A percentile compares a stretch with the other conserved stretches of the same genome.
phyloP scores from a whole-genome alignment of 2,797 vertebrate genomes.

The Scyliorhinus canicula region DNA sequence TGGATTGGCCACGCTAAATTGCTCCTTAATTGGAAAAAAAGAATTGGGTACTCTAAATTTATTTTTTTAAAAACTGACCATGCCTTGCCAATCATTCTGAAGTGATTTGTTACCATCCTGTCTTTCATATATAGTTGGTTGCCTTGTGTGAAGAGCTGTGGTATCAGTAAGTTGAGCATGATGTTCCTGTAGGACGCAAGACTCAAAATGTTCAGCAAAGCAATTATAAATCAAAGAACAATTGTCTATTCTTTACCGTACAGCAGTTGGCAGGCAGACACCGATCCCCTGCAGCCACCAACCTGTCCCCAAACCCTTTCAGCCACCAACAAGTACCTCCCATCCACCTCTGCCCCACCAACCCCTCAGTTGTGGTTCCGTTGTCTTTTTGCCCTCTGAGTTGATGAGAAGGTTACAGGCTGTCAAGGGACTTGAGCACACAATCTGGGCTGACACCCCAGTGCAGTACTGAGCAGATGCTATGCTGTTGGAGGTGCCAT shows the following conservation, averaged over 20 bases:
- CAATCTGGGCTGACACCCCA: not conserved
- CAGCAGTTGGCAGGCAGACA: not conserved
- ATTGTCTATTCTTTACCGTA: not conserved
- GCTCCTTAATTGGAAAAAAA: too few species aligned
- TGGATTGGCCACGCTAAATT: too few species aligned
- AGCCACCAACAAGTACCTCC: not conserved
- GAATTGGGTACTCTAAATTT: too few species aligned
- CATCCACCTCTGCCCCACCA: too few species aligned
- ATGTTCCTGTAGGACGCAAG: not conserved
- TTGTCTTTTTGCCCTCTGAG: not conserved
- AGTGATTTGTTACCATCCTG: not conserved
- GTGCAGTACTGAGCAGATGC: not conserved
- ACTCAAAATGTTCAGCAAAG: not conserved
- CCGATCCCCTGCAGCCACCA: too few species aligned
- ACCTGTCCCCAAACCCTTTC: too few species aligned
- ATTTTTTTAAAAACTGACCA: too few species aligned
- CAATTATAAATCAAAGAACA: constrained; percentile 1
- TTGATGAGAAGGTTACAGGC: too few species aligned
- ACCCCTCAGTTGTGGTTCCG: too few species aligned
- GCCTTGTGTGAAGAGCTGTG: not conserved
- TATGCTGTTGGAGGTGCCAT: not conserved
- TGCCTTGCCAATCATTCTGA: not conserved
- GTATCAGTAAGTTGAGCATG: not conserved
- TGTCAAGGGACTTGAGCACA: not conserved
- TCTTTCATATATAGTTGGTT: not conserved